Base-by-base conservation (phyloP, 2,888 invertebrate species). In the Dastarcus helophoroides region DNA sequence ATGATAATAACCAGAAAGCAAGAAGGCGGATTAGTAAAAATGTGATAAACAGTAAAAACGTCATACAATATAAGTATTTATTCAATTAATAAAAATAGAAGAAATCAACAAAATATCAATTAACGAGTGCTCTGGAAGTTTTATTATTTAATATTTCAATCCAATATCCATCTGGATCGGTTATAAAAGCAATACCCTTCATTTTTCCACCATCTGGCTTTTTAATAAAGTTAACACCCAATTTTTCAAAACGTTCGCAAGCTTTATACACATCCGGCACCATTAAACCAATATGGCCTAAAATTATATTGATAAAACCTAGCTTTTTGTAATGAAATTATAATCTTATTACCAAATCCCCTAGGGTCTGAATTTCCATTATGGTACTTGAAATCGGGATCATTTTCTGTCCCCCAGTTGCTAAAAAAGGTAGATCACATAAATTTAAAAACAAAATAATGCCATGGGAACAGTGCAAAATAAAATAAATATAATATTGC, bases 131-230 rank as follows among this genome's bases (percentile, higher is more conserved):
- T n/a, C n/a, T n/a, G n/a, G n/a, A n/a, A n/a, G n/a, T n/a, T n/a
- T n/a, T n/a, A n/a, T n/a, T n/a, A n/a, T n/a, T n/a, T n/a, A n/a
- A n/a, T n/a, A n/a, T n/a, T 38, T 94, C 93, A 50, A 94, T 91
- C 91, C 91, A 91, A 55, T 94, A 94, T 15, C 90, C 93, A 57
- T 94, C 94, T 0, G 94, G 94, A 58, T 94, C 94, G 47, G 88
- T 82, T 35, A 94, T 88, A 57, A 94, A 94, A 2, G 93, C 94
- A 26, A 94, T 64, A 0, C 89, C 89, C 58, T 84, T 90, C 89
- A 93, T 91, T 56, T 83, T 86, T 1, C 90, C 90, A 47, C 89
- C 93, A 48, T 82, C 76, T 0, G 90, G 91, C 41, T 74, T 79
- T 57, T 94, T 95, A 2, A 90, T 70, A 59, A 93, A 95, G 38